A percentile compares a stretch with the other conserved stretches of the same genome.
phyloP scores from a whole-genome alignment of 2,113 vertebrate genomes.

The Uropsilus gracilis region DNA sequence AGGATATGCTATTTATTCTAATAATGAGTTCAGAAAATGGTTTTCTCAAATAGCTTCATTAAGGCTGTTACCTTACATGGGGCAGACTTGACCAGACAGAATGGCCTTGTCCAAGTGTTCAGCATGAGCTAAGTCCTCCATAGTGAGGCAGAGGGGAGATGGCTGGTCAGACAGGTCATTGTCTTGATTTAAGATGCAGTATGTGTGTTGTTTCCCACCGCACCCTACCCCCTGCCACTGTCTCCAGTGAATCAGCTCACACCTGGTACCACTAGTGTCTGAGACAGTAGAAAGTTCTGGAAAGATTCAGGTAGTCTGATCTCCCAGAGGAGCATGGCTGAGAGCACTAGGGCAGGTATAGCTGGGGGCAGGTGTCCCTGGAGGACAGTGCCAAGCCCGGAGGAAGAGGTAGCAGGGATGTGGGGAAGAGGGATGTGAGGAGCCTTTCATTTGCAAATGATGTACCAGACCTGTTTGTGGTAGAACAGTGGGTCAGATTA shows the following conservation, averaged over 20 bases:
- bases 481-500: neutral
- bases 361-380: neutral
- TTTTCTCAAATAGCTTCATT: neutral
- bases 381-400: neutral
- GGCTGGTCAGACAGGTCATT: neutral
- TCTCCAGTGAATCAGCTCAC: neutral
- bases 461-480: neutral
- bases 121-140: neutral
- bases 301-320: neutral
- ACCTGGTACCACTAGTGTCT: neutral
- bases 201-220: too few species aligned
- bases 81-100: neutral
- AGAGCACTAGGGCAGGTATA: neutral
- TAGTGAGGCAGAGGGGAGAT: too few species aligned
- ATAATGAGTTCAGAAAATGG: neutral
- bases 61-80: neutral
- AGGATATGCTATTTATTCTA: neutral
- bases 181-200: neutral
- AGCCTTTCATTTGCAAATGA: neutral
- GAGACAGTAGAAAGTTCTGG: neutral
- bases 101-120: neutral
- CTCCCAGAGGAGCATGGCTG: neutral
- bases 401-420: fast-evolving
- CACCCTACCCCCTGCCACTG: neutral
- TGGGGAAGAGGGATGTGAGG: neutral